phyloP scores from a whole-genome alignment of 2,888 invertebrate genomes.

The Diarsia rubi region DNA sequence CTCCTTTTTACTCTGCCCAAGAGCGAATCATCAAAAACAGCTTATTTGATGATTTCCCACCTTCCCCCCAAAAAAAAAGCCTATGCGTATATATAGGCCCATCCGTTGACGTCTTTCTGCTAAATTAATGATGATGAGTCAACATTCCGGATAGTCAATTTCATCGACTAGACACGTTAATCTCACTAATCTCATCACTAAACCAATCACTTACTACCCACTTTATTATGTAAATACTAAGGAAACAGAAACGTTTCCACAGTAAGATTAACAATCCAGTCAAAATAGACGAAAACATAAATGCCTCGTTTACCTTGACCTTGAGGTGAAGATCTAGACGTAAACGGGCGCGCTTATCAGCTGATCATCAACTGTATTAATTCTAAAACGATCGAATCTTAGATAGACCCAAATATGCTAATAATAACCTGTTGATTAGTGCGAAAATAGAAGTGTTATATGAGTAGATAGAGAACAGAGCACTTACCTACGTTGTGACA shows the following conservation, averaged over 20 bases:
- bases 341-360: conserved; percentile 37
- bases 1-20: too few relatives aligned
- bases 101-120: too few relatives aligned
- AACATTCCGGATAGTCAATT: not conserved
- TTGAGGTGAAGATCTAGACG: conserved; percentile 3
- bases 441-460: conserved; percentile 14
- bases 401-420: conserved; percentile 34
- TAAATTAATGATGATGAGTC: too few relatives aligned
- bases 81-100: too few relatives aligned
- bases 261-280: conserved; percentile 3
- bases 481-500: too few relatives aligned
- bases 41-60: too few relatives aligned
- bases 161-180: not conserved
- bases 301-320: conserved; percentile 28
- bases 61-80: too few relatives aligned
- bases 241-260: conserved; percentile 16
- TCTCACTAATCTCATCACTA: conserved; percentile 9
- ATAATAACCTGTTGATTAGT: conserved; percentile 27
- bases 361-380: conserved; percentile 24
- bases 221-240: conserved; percentile 18
- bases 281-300: conserved; percentile 20
- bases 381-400: conserved; percentile 26
- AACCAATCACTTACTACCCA: conserved; percentile 7
- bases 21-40: too few relatives aligned
- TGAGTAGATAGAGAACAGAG: conserved; percentile 16